Percentiles rank a stretch among this genome's conserved stretches.
These are phyloP conservation scores for Trichosurus vulpecula DNA, from an alignment of 2,797 vertebrate species.

Conservation along the genomic window DNA sequence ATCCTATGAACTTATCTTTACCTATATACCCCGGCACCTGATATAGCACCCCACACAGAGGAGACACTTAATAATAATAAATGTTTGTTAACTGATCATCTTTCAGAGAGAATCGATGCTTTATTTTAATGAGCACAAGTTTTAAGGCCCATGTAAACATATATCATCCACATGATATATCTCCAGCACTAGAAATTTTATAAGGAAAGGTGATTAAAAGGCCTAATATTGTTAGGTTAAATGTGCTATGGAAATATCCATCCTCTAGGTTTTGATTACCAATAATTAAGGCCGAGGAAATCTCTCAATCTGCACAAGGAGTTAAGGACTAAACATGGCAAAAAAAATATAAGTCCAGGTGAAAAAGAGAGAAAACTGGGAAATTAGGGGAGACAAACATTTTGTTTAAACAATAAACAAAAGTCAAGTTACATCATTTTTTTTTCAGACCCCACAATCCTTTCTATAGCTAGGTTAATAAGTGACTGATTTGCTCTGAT, in stretches of 20 bases:
- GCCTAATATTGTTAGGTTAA: conserved; percentile 8
- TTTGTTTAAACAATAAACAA: conserved; percentile 10
- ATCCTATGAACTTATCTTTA: neutral
- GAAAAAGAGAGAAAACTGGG: neutral
- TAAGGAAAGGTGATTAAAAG: neutral
- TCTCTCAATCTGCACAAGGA: neutral
- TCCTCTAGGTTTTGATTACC: conserved; percentile 3
- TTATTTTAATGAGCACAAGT: conserved; percentile 52
- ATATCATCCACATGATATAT: neutral
- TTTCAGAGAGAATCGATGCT: conserved; percentile 50
- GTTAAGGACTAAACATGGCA: neutral
- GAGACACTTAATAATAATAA: neutral
- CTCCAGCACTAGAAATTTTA: neutral
- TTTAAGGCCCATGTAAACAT: conserved; percentile 34
- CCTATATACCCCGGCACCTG: neutral
- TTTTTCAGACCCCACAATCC: neutral
- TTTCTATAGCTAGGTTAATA: neutral
- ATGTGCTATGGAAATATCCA: neutral
- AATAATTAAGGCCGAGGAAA: neutral
- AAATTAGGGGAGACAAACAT: neutral
- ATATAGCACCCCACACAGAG: neutral
- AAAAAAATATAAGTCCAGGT: neutral
- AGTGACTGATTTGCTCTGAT: neutral
- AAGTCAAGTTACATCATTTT: neutral
- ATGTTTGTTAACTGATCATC: conserved; percentile 54